Evolutionary conservation across 2,797 vertebrate species (phyloP), one percentile per base, ranked within the genome.

Genomic region (Syngnathus acus): DNA sequence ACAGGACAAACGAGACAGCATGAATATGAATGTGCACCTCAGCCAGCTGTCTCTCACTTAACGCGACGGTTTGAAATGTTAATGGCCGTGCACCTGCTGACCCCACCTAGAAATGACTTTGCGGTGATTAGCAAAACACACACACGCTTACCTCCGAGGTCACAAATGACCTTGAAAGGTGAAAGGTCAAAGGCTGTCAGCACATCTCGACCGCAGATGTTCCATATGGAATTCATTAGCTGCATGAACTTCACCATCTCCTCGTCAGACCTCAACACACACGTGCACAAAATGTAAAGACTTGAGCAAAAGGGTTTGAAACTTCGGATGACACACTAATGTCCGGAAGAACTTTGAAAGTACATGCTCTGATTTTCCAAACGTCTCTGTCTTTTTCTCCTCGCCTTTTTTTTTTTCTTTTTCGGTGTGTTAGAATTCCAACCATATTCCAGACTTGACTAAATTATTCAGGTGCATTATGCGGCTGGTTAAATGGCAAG

Each of bases 141-240:
- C 45, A 45, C 26, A 58, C 5, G 32, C 80, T 72, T 84, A 95
- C 91, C 93, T 60, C 92, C 93, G 1, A 95, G 82, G 79, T 94
- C 93, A n/a, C 85, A 95, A 70, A 95, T 79, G 47, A 70, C 40
- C 1, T 67, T 91, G 80, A 93, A 95, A 16, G 78, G 45, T 0
- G 88, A 91, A 43, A 94, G 86, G 72, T 94, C 89, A 21, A 94
- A 95, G 43, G 90, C 90, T 0, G 75, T 68, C 71, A 94, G 69
- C 72, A 94, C 89, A 1, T 89, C 81, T 67, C 76, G 84, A 1
- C 94, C 94, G n/a, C 91, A 91, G 68, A 95, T 82, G 66, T 91
- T 91, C 95, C 94, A 96, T 58, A 92, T 72, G 0, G 92, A 94
- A 84, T 94, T 92, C 90, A 95, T 92, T 4, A 90, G 84, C 37